Base-by-base conservation (phyloP, 2,113 vertebrate species). In the Coregonus clupeaformis region DNA sequence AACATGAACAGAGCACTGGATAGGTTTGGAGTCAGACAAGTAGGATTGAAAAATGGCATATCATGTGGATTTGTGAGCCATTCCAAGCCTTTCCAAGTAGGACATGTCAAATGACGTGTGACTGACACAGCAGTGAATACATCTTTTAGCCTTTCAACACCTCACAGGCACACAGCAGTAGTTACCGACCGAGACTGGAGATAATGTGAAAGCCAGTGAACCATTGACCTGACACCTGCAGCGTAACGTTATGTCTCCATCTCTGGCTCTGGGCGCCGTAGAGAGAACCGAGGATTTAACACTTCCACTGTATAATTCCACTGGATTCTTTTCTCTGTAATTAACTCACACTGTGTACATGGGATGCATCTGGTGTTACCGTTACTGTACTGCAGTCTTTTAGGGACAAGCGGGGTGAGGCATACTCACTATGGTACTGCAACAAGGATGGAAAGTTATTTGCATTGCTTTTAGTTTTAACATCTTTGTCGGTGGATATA, bases 1-100 rank as follows among this genome's bases (percentile, higher is more conserved):
- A 85, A 27, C 29, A 79, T 45, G 18, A 30, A 79, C 75, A 83
- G 84, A 89, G 80, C 7, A 42, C 9, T 42, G 36, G 36, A 42
- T 12, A 42, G 36, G 9, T 11, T 42, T 42, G 36, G 36, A 42
- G 36, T 42, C 36, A 3, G 9, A 42, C 3, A 2, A 42, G 36
- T 11, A 42, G 36, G 36, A 11, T 11, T 11, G 36, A 29, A 42
- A 36, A 42, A 42, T 2, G 32, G 36, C 36, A 42, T 42, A 11
- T 42, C 2, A 42, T 42, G 36, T 42, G 36, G 36, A 42, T 42
- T 11, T 42, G 36, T 2, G 9, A 42, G 36, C 36, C 36, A 42
- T 11, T 36, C 36, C 36, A 11, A 42, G 36, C 2, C 36, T 42
- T 42, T 42, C 36, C 36, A 4, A 52, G 13, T 52, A 14, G 49